Base-by-base conservation (phyloP, 2,797 vertebrate genomes). In the Tympanoctomys barrerae region DNA sequence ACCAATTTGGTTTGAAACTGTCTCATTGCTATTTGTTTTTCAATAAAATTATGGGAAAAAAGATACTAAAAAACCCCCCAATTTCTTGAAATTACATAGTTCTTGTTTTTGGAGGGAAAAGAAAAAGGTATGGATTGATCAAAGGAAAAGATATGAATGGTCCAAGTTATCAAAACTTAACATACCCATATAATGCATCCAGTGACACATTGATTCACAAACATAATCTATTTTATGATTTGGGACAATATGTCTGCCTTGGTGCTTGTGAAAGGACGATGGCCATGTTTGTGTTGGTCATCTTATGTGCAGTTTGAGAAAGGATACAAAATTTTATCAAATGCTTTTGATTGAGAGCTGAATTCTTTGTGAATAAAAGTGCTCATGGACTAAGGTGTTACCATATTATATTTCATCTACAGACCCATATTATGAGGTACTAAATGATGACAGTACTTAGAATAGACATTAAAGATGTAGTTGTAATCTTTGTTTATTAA, bases 61-160 rank as follows among this genome's bases (percentile, higher is more conserved):
- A n/a, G n/a, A 39, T 39, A 39, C 39, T 39, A 39, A 39, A 39
- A 39, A 39, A 39, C 2, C 39, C 39, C 39, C 39, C 2, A 39
- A 39, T 39, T 39, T 39, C 4, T 39, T 39, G n/a, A 39, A 39
- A 39, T 39, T 94, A 36, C 1, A 19, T 14, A 33, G 52, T 62
- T 54, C 21, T 93, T 85, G 46, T 12, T 92, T 87, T 94, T 46
- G 62, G 83, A 90, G 24, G 62, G 31, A 39, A 42, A 73, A 42
- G 36, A 54, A 54, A 54, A 18, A 54, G 54, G 54, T 54, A 54
- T 54, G 14, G 54, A 54, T 54, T 54, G 54, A 14, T 71, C 42
- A 91, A 93, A 92, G 75, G 26, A 83, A 93, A n/a, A 87, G 12
- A 59, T n/a, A 33, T 28, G 62, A 91, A 79, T 86, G 46, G 59